Evolutionary conservation across 2,888 invertebrate genomes (phyloP), one percentile per base, ranked within the genome.

Genomic region (Rhodophaea formosa): DNA sequence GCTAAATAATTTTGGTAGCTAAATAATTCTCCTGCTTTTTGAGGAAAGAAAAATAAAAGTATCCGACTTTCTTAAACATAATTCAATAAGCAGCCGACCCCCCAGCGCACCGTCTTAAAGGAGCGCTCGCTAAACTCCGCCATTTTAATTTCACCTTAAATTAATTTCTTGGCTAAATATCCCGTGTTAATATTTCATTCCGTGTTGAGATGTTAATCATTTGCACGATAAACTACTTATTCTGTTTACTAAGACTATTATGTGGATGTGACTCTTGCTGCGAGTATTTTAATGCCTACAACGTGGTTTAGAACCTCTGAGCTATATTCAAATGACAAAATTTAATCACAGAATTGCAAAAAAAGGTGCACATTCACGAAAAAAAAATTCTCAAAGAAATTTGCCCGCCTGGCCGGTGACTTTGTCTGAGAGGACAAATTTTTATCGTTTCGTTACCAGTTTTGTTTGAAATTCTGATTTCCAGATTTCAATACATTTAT

Each of bases 31-130:
- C 39, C 12, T 39, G 39, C 39, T 39, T 12, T 39, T 3, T 6
- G 3, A 39, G 39, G n/a, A 54, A 54, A 23, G 16, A 54, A 46
- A 46, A 46, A 46, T 23, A 46, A 49, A 49, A 15, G 32, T 49
- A 14, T 49, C 32, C 32, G 8, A 49, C 49, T 49, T 49, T 46
- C 46, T 46, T 10, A 49, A 32, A 49, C 49, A 32, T 49, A 32
- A 49, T 32, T 32, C 49, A 49, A 32, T 49, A 49, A 14, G 15
- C 14, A 32, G 49, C 49, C 32, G 30, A 14, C 32, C 49, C 10
- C 49, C 29, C 14, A 49, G n/a, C 8, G 47, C 14, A 14, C 5
- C 39, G 39, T 39, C 12, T 39, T 3, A 39, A 39, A 39, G 12
- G 8, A 12, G n/a, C 39, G 39, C 3, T 39, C 39, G 10, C n/a